These are phyloP conservation scores for Lasius fuliginosus DNA, from an alignment of 2,888 invertebrate genomes.

Conservation along the genomic window DNA sequence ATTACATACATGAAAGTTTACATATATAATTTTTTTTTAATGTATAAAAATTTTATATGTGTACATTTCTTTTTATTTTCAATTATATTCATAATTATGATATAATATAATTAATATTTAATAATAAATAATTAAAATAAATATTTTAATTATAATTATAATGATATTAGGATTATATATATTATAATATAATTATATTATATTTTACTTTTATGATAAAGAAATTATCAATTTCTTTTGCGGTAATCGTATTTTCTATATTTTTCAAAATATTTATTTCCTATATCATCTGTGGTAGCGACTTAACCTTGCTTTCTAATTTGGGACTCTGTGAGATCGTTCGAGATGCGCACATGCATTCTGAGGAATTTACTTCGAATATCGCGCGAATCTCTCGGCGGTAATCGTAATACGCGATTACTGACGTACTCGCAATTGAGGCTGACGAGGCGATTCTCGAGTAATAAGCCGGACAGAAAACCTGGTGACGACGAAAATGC, in stretches of 20 bases:
- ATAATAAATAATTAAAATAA: too few relatives aligned
- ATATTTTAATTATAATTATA: too few relatives aligned
- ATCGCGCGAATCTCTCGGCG: constrained; percentile 64
- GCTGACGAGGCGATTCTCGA: constrained; percentile 65
- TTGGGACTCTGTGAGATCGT: neutral
- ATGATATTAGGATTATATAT: too few relatives aligned
- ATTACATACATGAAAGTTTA: neutral
- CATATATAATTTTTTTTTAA: neutral
- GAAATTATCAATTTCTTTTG: too few relatives aligned
- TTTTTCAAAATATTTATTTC: too few relatives aligned
- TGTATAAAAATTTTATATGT: neutral
- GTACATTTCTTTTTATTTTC: too few relatives aligned
- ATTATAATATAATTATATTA: too few relatives aligned
- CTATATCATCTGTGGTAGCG: too few relatives aligned
- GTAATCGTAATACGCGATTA: constrained; percentile 53
- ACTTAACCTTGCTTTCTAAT: neutral
- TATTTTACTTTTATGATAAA: neutral
- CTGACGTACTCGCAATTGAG: constrained; percentile 68
- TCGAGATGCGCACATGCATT: constrained; percentile 68
- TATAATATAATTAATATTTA: too few relatives aligned
- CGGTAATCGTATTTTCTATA: too few relatives aligned
- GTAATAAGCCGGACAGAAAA: constrained; percentile 55
- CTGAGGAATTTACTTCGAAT: constrained; percentile 70
- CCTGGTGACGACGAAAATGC: constrained; percentile 26
- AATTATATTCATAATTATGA: too few relatives aligned